Evolutionary conservation across 2,888 invertebrate genomes (phyloP).

Genomic region (Synergus laeviventris): DNA sequence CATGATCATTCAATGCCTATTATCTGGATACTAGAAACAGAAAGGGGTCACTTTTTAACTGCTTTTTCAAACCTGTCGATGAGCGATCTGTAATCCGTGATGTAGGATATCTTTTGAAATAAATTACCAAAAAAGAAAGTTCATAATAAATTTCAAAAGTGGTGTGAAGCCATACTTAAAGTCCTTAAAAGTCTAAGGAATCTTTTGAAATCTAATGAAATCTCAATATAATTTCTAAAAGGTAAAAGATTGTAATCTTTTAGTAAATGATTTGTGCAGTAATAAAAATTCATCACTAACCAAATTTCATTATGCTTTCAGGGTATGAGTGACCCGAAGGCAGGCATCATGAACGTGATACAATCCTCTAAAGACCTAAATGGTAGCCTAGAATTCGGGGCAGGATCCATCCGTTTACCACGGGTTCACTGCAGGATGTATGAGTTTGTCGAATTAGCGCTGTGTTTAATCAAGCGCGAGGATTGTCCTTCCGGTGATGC

Average conservation of each 20-base stretch:
- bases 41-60: background rate
- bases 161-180: too few relatives aligned
- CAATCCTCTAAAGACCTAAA: background rate
- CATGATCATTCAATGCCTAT: background rate
- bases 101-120: too few relatives aligned
- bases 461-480: conserved; percentile 69
- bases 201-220: too few relatives aligned
- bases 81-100: background rate
- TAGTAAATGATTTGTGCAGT: background rate
- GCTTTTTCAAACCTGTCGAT: background rate
- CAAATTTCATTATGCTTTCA: background rate
- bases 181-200: too few relatives aligned
- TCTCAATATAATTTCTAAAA: too few relatives aligned
- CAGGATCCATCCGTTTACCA: background rate
- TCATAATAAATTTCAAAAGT: too few relatives aligned
- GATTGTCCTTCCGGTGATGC: conserved; percentile 66
- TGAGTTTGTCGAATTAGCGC: conserved; percentile 65
- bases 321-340: background rate
- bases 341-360: background rate
- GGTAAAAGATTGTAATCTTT: too few relatives aligned
- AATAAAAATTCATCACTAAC: background rate
- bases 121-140: too few relatives aligned
- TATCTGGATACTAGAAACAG: background rate
- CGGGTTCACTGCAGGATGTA: conserved; percentile 1
- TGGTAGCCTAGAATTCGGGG: background rate